Evolutionary conservation across 2,888 invertebrate genomes (phyloP).

Genomic region (Cryptophagus acutangulus): DNA sequence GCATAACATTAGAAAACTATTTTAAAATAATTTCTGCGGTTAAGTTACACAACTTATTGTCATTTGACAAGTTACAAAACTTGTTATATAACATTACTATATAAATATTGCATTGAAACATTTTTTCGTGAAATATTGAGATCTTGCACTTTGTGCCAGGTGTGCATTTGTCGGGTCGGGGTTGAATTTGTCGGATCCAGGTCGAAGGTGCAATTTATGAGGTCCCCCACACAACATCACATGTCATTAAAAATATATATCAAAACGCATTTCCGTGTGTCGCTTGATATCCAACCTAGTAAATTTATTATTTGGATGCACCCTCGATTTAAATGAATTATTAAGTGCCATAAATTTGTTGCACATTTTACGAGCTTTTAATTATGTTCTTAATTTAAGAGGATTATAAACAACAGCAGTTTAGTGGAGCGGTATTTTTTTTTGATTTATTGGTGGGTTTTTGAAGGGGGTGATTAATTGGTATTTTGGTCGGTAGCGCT

Average conservation of each 20-base stretch:
- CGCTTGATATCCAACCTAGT: too few relatives aligned
- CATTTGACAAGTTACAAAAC: too few relatives aligned
- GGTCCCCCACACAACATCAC: conserved; percentile 32
- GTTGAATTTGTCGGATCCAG: conserved; percentile 38
- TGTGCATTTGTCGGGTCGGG: conserved; percentile 26
- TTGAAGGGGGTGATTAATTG: too few relatives aligned
- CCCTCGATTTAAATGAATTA: conserved; percentile 23
- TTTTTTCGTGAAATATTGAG: conserved; percentile 10
- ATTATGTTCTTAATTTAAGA: conserved; percentile 24
- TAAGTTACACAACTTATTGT: background rate
- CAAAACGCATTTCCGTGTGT: conserved; percentile 24
- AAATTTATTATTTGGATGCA: too few relatives aligned
- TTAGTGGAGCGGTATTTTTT: too few relatives aligned
- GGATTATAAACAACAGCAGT: too few relatives aligned
- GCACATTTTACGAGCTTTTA: conserved; percentile 39
- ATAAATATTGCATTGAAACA: background rate
- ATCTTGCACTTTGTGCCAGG: conserved; percentile 27
- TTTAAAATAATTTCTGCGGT: too few relatives aligned
- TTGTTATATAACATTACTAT: too few relatives aligned
- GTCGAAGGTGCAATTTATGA: conserved; percentile 44
- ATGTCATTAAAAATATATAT: conserved; percentile 42
- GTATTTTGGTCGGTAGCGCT: too few relatives aligned
- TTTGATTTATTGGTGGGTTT: too few relatives aligned
- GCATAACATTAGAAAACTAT: too few relatives aligned
- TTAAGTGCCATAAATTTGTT: conserved; percentile 32